Percentiles rank a stretch among this genome's conserved stretches.
Evolutionary conservation across 2,888 invertebrate genomes (phyloP).

Genomic region (Trachelus tabidus): DNA sequence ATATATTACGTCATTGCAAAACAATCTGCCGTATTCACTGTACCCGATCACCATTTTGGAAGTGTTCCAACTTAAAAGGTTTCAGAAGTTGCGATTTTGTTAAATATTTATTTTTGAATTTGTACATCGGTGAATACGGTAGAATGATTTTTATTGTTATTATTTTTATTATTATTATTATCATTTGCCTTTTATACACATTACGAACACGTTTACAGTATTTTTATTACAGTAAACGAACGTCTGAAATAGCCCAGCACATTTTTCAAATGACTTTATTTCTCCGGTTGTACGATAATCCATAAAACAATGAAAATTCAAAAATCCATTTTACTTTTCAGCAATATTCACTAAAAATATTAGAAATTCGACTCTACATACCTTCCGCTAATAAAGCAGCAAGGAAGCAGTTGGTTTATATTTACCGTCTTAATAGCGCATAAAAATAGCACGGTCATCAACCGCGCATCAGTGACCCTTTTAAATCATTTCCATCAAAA

Average conservation of each 20-base stretch:
- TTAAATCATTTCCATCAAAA: not conserved
- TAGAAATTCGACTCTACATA: not conserved
- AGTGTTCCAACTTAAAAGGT: not conserved
- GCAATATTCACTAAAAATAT: not conserved
- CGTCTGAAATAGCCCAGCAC: not conserved
- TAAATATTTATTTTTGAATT: not conserved
- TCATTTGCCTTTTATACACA: not conserved
- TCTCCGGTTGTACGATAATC: not conserved
- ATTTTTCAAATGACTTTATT: not conserved
- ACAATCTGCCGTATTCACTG: conserved; percentile 60
- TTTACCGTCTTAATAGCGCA: not conserved
- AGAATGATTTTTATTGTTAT: not conserved
- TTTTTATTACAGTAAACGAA: not conserved
- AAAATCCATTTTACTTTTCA: not conserved
- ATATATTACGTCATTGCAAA: conserved; percentile 55
- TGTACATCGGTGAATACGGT: conserved; percentile 1
- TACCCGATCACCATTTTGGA: conserved; percentile 46
- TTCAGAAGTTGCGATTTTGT: not conserved
- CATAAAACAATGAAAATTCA: not conserved
- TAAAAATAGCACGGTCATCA: not conserved
- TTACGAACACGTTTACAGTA: not conserved
- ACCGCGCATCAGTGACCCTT: not conserved
- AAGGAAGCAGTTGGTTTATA: not conserved
- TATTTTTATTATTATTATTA: not conserved
- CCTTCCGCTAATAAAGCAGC: not conserved